Evolutionary conservation across 2,888 invertebrate species (phyloP).

Genomic region (Megaustenia siamemsis): DNA sequence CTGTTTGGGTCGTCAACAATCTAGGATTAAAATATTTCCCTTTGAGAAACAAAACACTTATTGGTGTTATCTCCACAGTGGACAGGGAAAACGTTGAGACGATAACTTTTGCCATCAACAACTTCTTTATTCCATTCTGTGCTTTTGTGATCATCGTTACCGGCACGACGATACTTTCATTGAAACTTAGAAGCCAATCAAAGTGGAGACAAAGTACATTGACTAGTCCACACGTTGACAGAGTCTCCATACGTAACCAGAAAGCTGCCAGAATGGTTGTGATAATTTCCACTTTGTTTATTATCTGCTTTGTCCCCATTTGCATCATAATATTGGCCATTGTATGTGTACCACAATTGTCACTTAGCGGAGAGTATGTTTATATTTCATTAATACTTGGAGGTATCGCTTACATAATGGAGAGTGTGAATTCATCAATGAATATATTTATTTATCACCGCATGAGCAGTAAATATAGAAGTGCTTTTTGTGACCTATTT

Average conservation of each 20-base stretch:
- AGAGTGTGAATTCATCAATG: not conserved
- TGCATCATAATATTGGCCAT: not conserved
- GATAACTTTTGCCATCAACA: not conserved
- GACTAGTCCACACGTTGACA: not conserved
- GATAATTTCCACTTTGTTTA: not conserved
- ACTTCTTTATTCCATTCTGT: not conserved
- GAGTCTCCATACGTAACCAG: not conserved
- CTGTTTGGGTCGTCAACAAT: not conserved
- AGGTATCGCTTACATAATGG: not conserved
- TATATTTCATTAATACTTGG: not conserved
- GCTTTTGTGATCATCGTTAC: not conserved
- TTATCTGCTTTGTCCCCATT: not conserved
- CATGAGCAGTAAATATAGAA: slow-evolving; percentile 15
- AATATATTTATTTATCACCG: not conserved
- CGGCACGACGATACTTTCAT: not conserved
- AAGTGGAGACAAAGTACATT: not conserved
- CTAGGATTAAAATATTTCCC: not conserved
- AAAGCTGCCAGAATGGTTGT: slow-evolving; percentile 3
- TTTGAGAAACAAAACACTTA: not conserved
- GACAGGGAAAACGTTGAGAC: not conserved
- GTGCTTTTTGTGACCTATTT: not conserved
- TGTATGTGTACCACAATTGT: not conserved
- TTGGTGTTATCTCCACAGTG: not conserved
- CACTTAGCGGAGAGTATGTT: not conserved
- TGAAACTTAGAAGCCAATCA: not conserved